Evolutionary conservation across 37 sponge, comb jelly and placozoan species (phyloP), one percentile per base, ranked within the genome.

Genomic region (Bolinopsis microptera): DNA sequence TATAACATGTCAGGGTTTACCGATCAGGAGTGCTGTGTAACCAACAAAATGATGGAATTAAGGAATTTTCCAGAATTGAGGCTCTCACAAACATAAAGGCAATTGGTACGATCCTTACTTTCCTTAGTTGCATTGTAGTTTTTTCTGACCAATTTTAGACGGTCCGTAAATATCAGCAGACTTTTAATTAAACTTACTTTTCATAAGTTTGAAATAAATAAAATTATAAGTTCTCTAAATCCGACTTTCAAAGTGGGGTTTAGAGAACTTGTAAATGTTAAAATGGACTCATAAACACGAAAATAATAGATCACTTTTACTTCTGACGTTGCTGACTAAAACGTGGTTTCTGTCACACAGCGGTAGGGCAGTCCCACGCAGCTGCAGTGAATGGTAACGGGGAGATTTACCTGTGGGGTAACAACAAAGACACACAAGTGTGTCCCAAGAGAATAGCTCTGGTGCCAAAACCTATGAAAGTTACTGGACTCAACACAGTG

Each of bases 351-450:
- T n/a, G n/a, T n/a, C n/a, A n/a, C n/a, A n/a, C 90, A 86, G 90
- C 61, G n/a, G 90, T 41, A 48, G 90, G 90, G 1, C 24, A 39
- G 36, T 86, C 90, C 9, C 90, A 86, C 61, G 90, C 90, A 26
- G 90, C 61, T 22, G 90, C 90, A 24, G 90, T 86, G 0, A 86
- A 86, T 34, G 90, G 90, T 41, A 86, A 86, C 61, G 90, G 90
- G 23, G 90, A 86, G 24, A 48, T 86, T 1, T 86, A 36, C 61
- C 90, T 86, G 1, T 86, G 90, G 90, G 90, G 90, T 27, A 86
- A 86, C 90, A 86, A 86, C 90, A 86, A 86, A 27, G 90, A 86
- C 2, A 40, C 90, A 5, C 90, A 86, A 27, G 90, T 86, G 26
- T 86, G 90, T 27, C 90, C 90, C 0, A 86, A 86, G 30, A 86